Percentiles rank a stretch among this genome's conserved stretches.
phyloP scores from a whole-genome alignment of 2,888 invertebrate species.

The Ichneumon xanthorius region DNA sequence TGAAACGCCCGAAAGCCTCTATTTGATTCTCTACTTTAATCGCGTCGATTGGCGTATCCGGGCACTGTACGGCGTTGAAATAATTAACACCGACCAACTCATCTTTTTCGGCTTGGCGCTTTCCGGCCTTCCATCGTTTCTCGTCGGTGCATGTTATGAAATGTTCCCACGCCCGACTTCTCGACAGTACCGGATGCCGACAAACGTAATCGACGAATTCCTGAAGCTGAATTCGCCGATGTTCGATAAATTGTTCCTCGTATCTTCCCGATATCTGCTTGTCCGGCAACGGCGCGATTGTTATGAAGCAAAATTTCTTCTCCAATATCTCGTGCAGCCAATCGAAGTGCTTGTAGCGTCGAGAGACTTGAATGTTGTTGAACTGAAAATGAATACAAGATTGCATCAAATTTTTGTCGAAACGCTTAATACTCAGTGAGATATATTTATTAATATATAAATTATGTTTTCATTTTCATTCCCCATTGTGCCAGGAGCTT shows the following conservation, averaged over 20 bases:
- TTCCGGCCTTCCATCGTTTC: conserved; percentile 98
- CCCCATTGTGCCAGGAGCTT: background rate
- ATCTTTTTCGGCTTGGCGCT: conserved; percentile 97
- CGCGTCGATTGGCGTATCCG: conserved; percentile 91
- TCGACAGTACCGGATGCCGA: conserved; percentile 97
- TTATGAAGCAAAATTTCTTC: conserved; percentile 97
- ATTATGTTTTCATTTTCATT: too few species aligned
- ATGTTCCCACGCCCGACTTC: conserved; percentile 97
- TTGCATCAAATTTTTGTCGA: background rate
- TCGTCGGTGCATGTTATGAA: conserved; percentile 99
- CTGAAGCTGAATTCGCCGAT: conserved; percentile 96
- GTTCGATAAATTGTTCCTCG: conserved; percentile 98
- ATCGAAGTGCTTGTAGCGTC: conserved; percentile 99
- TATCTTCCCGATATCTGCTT: conserved; percentile 99
- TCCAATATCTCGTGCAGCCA: conserved; percentile 98
- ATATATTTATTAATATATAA: background rate
- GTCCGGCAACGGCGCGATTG: conserved; percentile 98
- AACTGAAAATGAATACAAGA: conserved; percentile 86
- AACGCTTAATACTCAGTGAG: background rate
- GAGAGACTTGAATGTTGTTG: conserved; percentile 96
- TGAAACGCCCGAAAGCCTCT: conserved; percentile 93
- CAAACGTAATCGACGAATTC: conserved; percentile 99
- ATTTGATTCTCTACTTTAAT: conserved; percentile 91
- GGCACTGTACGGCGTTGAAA: conserved; percentile 95
- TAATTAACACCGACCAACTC: conserved; percentile 95